These are phyloP conservation scores for Hofmannophila pseudospretella DNA, from an alignment of 2,888 invertebrate genomes.

Conservation along the genomic window DNA sequence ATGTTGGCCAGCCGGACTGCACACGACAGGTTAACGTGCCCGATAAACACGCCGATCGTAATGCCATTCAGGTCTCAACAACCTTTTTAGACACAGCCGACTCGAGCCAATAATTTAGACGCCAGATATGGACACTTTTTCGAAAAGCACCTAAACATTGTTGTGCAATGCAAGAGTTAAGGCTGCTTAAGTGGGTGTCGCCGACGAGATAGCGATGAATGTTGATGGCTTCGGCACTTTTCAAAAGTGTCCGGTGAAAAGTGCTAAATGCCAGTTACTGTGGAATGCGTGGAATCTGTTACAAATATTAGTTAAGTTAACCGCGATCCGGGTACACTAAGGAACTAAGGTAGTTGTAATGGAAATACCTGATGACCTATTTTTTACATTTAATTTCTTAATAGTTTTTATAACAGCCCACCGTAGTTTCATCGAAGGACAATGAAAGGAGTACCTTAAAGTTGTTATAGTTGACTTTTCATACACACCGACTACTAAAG, in stretches of 20 bases:
- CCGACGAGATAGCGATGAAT: conserved; percentile 41
- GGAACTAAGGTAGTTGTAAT: too few species aligned
- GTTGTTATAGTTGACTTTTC: too few species aligned
- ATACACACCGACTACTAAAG: too few species aligned
- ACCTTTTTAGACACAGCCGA: conserved; percentile 37
- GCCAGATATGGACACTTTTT: conserved; percentile 45
- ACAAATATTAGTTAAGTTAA: too few species aligned
- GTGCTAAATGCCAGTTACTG: neutral
- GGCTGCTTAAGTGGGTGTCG: conserved; percentile 43
- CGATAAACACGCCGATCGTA: conserved; percentile 43
- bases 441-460: too few species aligned
- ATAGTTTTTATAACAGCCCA: too few species aligned
- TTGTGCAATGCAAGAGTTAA: conserved; percentile 52
- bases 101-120: conserved; percentile 38
- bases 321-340: too few species aligned
- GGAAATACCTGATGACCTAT: too few species aligned
- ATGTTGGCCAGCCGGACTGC: conserved; percentile 41
- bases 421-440: too few species aligned
- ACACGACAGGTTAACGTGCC: conserved; percentile 43
- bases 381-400: too few species aligned
- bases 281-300: too few species aligned
- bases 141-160: conserved; percentile 42
- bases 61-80: conserved; percentile 45
- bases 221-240: conserved; percentile 36
- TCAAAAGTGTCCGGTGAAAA: conserved; percentile 21